Conservation (phyloP, 2,113 vertebrate species). For the Pseudorasbora parva region DNA sequence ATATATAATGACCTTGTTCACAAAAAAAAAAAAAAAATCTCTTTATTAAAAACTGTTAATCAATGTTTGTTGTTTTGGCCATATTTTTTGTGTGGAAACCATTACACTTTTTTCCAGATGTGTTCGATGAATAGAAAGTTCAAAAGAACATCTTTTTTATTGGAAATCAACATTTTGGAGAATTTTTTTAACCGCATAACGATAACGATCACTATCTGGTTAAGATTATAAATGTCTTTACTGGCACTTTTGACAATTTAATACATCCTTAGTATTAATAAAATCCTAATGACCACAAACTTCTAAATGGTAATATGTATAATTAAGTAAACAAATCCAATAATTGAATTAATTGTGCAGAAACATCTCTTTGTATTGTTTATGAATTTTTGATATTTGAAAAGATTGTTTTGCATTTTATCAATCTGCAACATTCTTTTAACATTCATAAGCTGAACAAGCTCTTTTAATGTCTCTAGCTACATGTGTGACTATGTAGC, state of each 20-base stretch:
- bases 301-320: neutral
- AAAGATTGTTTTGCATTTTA: neutral
- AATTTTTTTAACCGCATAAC: too few species aligned
- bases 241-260: neutral
- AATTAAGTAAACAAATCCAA: neutral
- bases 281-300: neutral
- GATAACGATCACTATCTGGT: too few species aligned
- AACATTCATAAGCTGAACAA: neutral
- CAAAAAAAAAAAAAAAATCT: too few species aligned
- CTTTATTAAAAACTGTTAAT: too few species aligned
- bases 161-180: too few species aligned
- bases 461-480: neutral
- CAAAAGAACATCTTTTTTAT: neutral
- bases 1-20: too few species aligned
- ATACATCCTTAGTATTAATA: neutral
- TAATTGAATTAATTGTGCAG: neutral
- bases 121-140: neutral
- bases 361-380: neutral
- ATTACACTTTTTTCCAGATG: too few species aligned
- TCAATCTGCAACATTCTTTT: neutral
- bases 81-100: too few species aligned
- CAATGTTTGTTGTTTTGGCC: too few species aligned
- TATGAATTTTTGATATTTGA: neutral
- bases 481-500: constrained; percentile 35
- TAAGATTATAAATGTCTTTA: neutral